Base-by-base conservation (phyloP, 37 sponge, comb jelly and placozoan genomes). In the Oscarella lobularis region DNA sequence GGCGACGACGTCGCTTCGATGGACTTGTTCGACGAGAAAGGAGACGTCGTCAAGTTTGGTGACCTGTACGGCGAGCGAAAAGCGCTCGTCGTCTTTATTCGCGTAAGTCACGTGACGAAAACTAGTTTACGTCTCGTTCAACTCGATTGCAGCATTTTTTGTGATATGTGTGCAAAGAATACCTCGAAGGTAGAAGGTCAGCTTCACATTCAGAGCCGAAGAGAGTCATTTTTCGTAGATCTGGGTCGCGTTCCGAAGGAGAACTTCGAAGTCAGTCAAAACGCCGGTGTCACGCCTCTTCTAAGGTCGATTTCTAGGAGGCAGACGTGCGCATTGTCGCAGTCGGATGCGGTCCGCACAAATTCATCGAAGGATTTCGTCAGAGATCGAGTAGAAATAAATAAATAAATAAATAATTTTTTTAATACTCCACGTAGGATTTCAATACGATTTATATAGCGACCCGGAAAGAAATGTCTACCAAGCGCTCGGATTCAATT, bases 121-220 rank as follows among this genome's bases (percentile, higher is more conserved):
- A 6, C 33, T 74, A 78, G 30, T 77, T 37, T 30, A 0, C 37
- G 6, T 29, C 3, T n/a, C 9, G 0, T 20, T 32, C 5, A 0
- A 2, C 5, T 27, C 29, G 5, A 41, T 3, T 30, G 6, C 65
- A 80, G 80, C 82, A 81, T 74, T 81, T 81, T n/a, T 77, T 81
- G 39, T 81, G 82, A 81, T 81, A 80, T 35, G 41, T 81, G 2
- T 81, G 82, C 38, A 77, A 81, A 38, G 82, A 81, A 41, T 81
- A 81, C 40, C 39, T 79, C 33, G 78, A 80, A 55, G 81, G 81
- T 80, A 80, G 27, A 31, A 40, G 5, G 3, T 66, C 27, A 30
- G 37, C n/a, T n/a, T n/a, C n/a, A n/a, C n/a, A n/a, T n/a, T n/a
- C n/a, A n/a, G n/a, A n/a, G n/a, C n/a, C n/a, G n/a, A n/a, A n/a